Conservation (phyloP, 2,113 vertebrate species). For the Grus americana region DNA sequence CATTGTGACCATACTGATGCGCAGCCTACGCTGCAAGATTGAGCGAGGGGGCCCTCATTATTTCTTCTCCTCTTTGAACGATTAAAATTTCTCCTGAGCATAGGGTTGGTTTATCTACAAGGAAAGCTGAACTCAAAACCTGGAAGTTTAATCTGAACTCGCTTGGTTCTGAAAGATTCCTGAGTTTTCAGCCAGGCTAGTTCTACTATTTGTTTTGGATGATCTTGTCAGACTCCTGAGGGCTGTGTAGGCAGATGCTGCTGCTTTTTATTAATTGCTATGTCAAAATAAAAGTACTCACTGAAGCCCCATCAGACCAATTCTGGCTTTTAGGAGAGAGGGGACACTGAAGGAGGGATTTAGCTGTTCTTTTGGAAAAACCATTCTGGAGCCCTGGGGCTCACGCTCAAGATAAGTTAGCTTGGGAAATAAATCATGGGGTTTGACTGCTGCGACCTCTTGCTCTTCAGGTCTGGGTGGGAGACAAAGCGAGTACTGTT, state of each 20-base stretch:
- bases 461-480: slow-evolving; percentile 20
- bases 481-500: slow-evolving; percentile 55
- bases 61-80: background rate
- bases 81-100: background rate
- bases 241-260: slow-evolving; percentile 23
- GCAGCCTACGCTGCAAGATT: accelerated
- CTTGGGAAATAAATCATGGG: slow-evolving; percentile 30
- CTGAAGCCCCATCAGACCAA: background rate
- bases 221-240: slow-evolving; percentile 8
- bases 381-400: slow-evolving; percentile 24
- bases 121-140: background rate
- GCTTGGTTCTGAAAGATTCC: background rate
- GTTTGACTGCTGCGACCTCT: slow-evolving; percentile 14
- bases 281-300: slow-evolving; percentile 23
- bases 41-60: background rate
- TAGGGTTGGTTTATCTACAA: background rate
- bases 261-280: slow-evolving; percentile 10
- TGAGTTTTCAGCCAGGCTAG: background rate
- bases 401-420: background rate
- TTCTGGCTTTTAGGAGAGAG: background rate
- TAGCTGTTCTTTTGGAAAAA: slow-evolving; percentile 18
- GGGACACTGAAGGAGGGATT: background rate
- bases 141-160: background rate
- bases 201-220: slow-evolving; percentile 48
- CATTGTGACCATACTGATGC: background rate